phyloP scores from a whole-genome alignment of 1,140 invertebrate species.

The Drosophila saltans region DNA sequence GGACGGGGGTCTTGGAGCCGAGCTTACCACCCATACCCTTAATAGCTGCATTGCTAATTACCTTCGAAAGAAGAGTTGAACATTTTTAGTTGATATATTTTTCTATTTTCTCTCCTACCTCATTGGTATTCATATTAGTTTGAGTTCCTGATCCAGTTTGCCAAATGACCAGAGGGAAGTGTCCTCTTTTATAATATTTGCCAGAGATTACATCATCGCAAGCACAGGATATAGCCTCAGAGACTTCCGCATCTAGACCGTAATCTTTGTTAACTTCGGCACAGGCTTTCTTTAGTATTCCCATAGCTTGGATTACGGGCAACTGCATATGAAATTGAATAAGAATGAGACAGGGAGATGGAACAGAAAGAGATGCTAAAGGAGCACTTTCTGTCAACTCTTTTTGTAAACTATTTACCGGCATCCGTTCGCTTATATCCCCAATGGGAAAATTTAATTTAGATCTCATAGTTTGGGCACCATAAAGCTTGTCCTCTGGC shows the following conservation, averaged over 20 bases:
- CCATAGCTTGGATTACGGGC: constrained; percentile 97
- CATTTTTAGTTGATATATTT: no score
- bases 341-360: not conserved
- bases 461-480: constrained; percentile 97
- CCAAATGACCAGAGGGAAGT: constrained; percentile 99
- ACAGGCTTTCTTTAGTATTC: constrained; percentile 98
- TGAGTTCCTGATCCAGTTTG: constrained; percentile 99
- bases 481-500: constrained; percentile 96
- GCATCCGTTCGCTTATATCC: constrained; percentile 94
- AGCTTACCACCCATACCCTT: constrained; percentile 96
- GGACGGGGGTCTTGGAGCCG: constrained; percentile 96
- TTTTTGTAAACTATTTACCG: constrained; percentile 85
- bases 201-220: constrained; percentile 98
- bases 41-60: constrained; percentile 97
- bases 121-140: constrained; percentile 99
- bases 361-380: not conserved
- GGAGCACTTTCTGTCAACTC: no score
- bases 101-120: constrained; percentile 89
- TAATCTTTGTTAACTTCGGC: constrained; percentile 97
- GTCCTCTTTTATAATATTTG: constrained; percentile 92
- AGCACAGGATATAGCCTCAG: constrained; percentile 94
- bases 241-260: constrained; percentile 94
- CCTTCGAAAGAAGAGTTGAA: constrained; percentile 81
- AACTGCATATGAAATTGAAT: constrained; percentile 84
- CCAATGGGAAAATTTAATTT: constrained; percentile 99